These are phyloP conservation scores for Eurytoma adleriae DNA, from an alignment of 2,888 invertebrate species.

Conservation along the genomic window DNA sequence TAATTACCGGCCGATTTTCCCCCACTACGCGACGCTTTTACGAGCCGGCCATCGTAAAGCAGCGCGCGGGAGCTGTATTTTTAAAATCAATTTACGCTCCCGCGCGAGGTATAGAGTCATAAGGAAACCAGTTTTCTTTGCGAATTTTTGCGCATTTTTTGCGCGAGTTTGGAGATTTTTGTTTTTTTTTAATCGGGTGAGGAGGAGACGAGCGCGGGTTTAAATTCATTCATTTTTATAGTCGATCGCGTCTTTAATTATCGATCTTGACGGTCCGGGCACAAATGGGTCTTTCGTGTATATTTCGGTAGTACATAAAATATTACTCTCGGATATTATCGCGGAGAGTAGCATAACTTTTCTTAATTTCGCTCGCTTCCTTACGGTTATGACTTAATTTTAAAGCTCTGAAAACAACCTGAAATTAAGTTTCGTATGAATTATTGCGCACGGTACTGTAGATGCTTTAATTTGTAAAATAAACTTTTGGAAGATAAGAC, in stretches of 20 bases:
- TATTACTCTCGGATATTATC: conserved; percentile 16
- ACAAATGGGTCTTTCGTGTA: background rate
- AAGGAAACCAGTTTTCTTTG: conserved; percentile 43
- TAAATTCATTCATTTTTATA: conserved; percentile 42
- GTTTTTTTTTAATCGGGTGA: background rate
- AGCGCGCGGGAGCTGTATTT: conserved; percentile 35
- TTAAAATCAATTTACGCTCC: conserved; percentile 52
- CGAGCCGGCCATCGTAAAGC: conserved; percentile 47
- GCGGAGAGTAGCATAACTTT: conserved; percentile 4
- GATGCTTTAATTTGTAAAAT: no score
- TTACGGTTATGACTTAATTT: background rate
- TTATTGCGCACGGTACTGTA: no score
- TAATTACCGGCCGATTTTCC: conserved; percentile 35
- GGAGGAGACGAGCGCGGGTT: background rate
- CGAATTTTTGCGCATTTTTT: background rate
- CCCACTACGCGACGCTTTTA: conserved; percentile 26
- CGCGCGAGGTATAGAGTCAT: conserved; percentile 28
- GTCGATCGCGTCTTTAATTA: conserved; percentile 36
- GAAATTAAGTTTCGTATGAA: background rate
- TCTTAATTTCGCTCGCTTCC: background rate
- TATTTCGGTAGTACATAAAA: conserved; percentile 28
- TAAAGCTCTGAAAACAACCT: background rate
- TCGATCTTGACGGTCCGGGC: background rate
- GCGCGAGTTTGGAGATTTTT: background rate
- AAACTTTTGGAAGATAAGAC: no score